Percentiles rank a stretch among this genome's conserved stretches.
These are phyloP conservation scores for Streptopelia turtur DNA, from an alignment of 2,797 vertebrate genomes.

Conservation along the genomic window DNA sequence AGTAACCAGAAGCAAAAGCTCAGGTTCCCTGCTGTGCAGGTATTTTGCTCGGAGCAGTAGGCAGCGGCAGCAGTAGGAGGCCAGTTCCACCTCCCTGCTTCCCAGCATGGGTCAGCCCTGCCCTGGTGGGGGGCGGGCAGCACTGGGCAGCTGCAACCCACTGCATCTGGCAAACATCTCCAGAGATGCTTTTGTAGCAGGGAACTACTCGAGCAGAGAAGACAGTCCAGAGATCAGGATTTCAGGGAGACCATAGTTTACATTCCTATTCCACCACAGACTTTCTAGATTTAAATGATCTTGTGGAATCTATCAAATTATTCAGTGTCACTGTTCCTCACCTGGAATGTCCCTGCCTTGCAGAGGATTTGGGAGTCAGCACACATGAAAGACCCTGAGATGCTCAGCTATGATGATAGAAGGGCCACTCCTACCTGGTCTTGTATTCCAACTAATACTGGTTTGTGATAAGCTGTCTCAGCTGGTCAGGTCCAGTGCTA, in stretches of 20 bases:
- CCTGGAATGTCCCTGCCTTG: background rate
- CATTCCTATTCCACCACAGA: background rate
- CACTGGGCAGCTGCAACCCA: background rate
- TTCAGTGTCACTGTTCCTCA: background rate
- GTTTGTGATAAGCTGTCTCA: background rate
- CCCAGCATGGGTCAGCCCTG: constrained; percentile 17
- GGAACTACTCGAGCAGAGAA: constrained; percentile 6
- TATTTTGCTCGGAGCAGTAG: constrained; percentile 63
- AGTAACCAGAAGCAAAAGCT: constrained; percentile 68
- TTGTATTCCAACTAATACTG: background rate
- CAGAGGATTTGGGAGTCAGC: background rate
- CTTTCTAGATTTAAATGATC: background rate
- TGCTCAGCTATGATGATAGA: background rate
- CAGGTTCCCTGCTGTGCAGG: constrained; percentile 41
- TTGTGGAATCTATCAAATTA: background rate
- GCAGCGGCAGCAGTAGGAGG: constrained; percentile 40
- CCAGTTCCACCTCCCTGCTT: constrained; percentile 52
- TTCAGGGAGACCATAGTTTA: background rate
- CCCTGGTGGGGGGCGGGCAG: background rate
- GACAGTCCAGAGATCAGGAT: background rate
- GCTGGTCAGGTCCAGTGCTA: background rate
- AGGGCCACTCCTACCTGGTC: background rate
- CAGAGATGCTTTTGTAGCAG: constrained; percentile 14
- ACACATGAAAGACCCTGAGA: background rate
- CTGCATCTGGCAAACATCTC: background rate